These are phyloP conservation scores for Aspiorhynchus laticeps DNA, from an alignment of 2,113 vertebrate species.

Conservation along the genomic window DNA sequence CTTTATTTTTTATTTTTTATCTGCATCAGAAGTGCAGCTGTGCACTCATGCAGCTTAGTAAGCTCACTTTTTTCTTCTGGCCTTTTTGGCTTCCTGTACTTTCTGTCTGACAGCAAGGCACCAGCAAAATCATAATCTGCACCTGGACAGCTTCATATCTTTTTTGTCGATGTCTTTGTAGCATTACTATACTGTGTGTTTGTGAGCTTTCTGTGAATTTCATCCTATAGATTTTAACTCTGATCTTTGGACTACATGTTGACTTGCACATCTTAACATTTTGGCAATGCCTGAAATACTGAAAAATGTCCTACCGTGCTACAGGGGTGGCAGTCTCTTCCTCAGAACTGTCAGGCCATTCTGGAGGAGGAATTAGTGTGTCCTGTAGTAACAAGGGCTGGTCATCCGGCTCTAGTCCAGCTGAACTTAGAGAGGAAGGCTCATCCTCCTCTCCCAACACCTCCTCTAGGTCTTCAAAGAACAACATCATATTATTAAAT, in stretches of 20 bases:
- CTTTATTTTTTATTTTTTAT: not conserved
- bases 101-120: not conserved
- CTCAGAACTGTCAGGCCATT: conserved; percentile 69
- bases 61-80: not conserved
- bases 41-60: not conserved
- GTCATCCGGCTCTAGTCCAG: conserved; percentile 49
- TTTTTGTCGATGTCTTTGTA: not conserved
- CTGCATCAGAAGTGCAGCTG: not conserved
- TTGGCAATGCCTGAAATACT: not conserved
- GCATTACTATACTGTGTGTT: not conserved
- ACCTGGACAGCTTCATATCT: not conserved
- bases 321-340: conserved; percentile 54
- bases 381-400: conserved; percentile 61
- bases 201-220: too few relatives aligned
- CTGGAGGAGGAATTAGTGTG: conserved; percentile 65
- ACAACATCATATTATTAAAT: not conserved
- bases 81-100: not conserved
- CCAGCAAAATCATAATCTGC: not conserved
- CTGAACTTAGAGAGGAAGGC: not conserved
- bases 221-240: not conserved
- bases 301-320: conserved; percentile 15
- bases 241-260: not conserved
- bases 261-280: not conserved
- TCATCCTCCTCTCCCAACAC: conserved; percentile 65
- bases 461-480: conserved; percentile 71